A percentile compares a stretch with the other conserved stretches of the same genome.
These are phyloP conservation scores for Botrylloides violaceus DNA, from an alignment of 23 tunicate genomes.

Conservation along the genomic window DNA sequence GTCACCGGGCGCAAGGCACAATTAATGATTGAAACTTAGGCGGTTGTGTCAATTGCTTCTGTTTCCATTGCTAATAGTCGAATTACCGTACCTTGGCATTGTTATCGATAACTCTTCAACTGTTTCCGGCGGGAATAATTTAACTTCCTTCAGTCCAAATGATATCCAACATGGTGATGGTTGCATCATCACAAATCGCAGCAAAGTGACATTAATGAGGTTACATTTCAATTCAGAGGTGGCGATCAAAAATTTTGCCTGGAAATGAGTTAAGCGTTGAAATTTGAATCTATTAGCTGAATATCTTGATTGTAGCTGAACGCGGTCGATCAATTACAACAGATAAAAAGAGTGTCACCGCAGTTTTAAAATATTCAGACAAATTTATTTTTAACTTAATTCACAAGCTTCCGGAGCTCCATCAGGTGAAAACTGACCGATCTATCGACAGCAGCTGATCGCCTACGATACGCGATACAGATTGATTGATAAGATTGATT, in stretches of 20 bases:
- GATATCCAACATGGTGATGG: conserved; percentile 83
- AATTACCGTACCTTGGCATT: conserved; percentile 29
- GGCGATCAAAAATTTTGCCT: background rate
- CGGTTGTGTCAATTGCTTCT: background rate
- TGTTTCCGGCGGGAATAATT: conserved; percentile 28
- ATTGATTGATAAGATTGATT: background rate
- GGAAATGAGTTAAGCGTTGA: too few species aligned
- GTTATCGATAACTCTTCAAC: background rate
- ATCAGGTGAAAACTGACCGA: background rate
- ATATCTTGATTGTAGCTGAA: too few species aligned
- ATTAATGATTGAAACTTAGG: too few species aligned
- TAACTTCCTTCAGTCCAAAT: conserved; percentile 64
- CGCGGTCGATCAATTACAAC: too few species aligned
- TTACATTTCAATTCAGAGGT: background rate
- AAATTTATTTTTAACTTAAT: too few species aligned
- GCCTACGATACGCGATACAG: background rate
- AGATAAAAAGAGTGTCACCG: too few species aligned
- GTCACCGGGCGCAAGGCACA: too few species aligned
- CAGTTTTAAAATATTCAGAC: too few species aligned
- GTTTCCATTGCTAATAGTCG: background rate
- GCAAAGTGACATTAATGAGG: conserved; percentile 21
- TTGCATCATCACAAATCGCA: conserved; percentile 52
- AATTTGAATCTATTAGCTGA: too few species aligned
- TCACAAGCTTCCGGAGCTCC: too few species aligned
- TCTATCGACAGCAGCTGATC: background rate